These are phyloP conservation scores for Conops quadrifasciatus DNA, from an alignment of 2,888 invertebrate genomes.

Conservation along the genomic window DNA sequence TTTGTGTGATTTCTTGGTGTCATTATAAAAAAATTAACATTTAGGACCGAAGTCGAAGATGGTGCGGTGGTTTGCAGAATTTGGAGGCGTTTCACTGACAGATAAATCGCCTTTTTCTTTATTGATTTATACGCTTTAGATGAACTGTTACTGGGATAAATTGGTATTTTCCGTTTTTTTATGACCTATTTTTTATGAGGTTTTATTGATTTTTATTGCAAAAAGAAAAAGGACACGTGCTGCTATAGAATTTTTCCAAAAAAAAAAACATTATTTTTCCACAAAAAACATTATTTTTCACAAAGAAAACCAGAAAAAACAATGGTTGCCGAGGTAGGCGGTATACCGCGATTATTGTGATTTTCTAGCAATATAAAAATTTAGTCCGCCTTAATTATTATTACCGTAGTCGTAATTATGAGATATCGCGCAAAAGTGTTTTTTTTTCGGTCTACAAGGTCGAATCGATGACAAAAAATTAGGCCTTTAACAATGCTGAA, in stretches of 20 bases:
- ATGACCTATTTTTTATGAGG: conserved; percentile 12
- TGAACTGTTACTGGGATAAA: conserved; percentile 46
- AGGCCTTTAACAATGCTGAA: too few species aligned
- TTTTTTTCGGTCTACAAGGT: neutral
- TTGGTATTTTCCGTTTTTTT: conserved; percentile 23
- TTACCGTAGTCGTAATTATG: too few species aligned
- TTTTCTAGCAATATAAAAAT: too few species aligned
- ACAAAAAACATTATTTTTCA: too few species aligned
- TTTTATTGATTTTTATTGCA: conserved; percentile 25
- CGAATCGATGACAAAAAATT: too few species aligned
- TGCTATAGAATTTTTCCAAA: neutral
- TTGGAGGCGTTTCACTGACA: conserved; percentile 24
- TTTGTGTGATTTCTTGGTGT: neutral
- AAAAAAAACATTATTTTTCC: too few species aligned
- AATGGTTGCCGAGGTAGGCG: too few species aligned
- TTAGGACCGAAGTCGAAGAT: neutral
- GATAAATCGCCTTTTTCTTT: conserved; percentile 49
- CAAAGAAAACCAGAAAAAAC: too few species aligned
- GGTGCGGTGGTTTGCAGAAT: neutral
- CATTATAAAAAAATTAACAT: too few species aligned
- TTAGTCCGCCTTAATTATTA: too few species aligned
- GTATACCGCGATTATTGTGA: too few species aligned
- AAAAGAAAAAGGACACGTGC: conserved; percentile 16
- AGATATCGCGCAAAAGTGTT: neutral
- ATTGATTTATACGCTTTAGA: too few species aligned